A percentile compares a stretch with the other conserved stretches of the same genome.
phyloP scores from a whole-genome alignment of 2,113 vertebrate genomes.

The Trematomus loennbergii region DNA sequence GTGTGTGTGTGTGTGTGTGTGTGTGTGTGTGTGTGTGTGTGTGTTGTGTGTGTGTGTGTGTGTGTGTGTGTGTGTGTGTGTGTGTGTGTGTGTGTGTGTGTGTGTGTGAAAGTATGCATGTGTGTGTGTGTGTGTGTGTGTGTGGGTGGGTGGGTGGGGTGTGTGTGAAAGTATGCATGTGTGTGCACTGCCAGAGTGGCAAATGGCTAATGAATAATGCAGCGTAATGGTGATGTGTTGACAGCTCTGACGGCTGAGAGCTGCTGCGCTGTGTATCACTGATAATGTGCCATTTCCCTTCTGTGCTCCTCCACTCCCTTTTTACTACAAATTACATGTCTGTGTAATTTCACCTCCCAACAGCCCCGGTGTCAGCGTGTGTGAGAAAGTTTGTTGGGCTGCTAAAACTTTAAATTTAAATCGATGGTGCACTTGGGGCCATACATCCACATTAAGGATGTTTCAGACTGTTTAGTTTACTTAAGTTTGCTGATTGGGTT shows the following conservation, averaged over 20 bases:
- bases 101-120: constrained; percentile 13
- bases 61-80: constrained; percentile 17
- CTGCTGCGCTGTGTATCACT: constrained; percentile 76
- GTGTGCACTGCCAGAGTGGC: constrained; percentile 53
- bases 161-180: too few species aligned
- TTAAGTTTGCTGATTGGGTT: constrained; percentile 22
- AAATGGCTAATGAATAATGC: constrained; percentile 87
- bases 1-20: constrained; percentile 22
- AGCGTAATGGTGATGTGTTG: constrained; percentile 83
- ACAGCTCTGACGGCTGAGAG: constrained; percentile 84
- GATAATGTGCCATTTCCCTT: constrained; percentile 80
- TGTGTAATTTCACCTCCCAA: constrained; percentile 46
- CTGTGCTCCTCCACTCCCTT: constrained; percentile 78
- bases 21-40: constrained; percentile 21
- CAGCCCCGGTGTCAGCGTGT: constrained; percentile 21
- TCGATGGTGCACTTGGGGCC: not conserved
- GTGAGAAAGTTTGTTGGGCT: constrained; percentile 12
- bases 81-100: constrained; percentile 21
- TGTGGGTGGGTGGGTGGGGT: too few species aligned
- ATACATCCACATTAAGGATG: not conserved
- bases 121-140: constrained; percentile 15
- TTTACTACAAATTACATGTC: constrained; percentile 74
- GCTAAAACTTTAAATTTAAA: constrained; percentile 22
- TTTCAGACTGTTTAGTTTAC: not conserved
- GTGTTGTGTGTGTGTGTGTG: constrained; percentile 18